Conservation (phyloP, 2,797 vertebrate species). For the Phoxinus dragarum region DNA sequence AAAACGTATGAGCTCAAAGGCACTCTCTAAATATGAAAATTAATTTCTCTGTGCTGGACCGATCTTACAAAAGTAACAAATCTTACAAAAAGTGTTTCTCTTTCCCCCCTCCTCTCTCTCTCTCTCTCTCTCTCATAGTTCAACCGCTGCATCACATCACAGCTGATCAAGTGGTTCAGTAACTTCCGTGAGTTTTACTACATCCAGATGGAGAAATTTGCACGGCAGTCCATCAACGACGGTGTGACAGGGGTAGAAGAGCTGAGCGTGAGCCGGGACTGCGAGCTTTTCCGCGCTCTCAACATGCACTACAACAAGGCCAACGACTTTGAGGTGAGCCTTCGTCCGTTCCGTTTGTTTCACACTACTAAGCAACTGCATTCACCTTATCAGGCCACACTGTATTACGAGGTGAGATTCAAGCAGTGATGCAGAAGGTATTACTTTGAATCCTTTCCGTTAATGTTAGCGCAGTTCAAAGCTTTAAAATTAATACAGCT, state of each 20-base stretch:
- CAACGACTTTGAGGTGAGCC: constrained; percentile 98
- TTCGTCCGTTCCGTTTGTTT: constrained; percentile 58
- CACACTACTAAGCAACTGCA: not conserved
- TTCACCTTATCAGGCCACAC: constrained; percentile 2
- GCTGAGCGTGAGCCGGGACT: constrained; percentile 94
- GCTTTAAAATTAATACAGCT: constrained; percentile 37
- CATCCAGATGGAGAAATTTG: constrained; percentile 99
- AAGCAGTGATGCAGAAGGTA: not conserved
- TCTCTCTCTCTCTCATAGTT: constrained; percentile 80
- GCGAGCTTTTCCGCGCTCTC: constrained; percentile 96
- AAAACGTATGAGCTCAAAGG: no score
- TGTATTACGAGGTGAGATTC: not conserved
- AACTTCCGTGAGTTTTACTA: constrained; percentile 99
- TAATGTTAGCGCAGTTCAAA: constrained; percentile 7
- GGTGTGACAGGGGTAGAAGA: constrained; percentile 92
- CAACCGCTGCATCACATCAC: constrained; percentile 99
- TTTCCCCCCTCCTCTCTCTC: constrained; percentile 2
- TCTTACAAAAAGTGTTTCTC: constrained; percentile 9
- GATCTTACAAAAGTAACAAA: not conserved
- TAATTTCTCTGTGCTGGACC: not conserved
- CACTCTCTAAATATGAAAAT: not conserved
- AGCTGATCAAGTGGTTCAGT: constrained; percentile 99
- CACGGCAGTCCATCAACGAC: constrained; percentile 96
- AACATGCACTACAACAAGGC: constrained; percentile 99
- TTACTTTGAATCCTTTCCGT: constrained; percentile 10